phyloP scores from a whole-genome alignment of 2,113 vertebrate species.

The Rhinoptilus africanus region DNA sequence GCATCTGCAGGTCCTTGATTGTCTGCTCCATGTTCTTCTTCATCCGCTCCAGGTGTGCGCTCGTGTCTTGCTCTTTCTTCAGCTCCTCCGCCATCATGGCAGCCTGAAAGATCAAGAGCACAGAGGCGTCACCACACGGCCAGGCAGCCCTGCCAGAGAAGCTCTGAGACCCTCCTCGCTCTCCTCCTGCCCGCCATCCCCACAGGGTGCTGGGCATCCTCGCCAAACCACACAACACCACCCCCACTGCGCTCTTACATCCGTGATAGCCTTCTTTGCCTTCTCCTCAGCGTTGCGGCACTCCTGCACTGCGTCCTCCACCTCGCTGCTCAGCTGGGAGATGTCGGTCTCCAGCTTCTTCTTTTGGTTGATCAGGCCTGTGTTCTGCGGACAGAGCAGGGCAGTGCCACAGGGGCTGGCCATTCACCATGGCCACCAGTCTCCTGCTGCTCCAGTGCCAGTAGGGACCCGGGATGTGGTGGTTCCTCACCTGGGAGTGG shows the following conservation, averaged over 20 bases:
- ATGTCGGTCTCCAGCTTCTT: conserved; percentile 91
- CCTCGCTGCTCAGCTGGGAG: conserved; percentile 80
- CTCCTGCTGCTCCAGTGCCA: neutral
- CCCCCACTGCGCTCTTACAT: conserved; percentile 72
- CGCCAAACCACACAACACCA: accelerated
- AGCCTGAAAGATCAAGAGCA: conserved; percentile 70
- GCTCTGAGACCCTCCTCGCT: neutral
- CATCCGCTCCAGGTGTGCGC: conserved; percentile 89
- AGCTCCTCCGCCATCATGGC: conserved; percentile 97
- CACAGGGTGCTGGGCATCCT: neutral
- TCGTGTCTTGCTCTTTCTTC: conserved; percentile 95
- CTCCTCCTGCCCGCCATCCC: neutral
- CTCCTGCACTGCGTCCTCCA: conserved; percentile 89
- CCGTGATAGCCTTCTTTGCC: conserved; percentile 92
- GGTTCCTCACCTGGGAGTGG: conserved; percentile 82
- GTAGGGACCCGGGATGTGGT: accelerated
- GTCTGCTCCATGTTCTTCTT: conserved; percentile 98
- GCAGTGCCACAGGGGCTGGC: neutral
- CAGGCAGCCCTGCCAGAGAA: neutral
- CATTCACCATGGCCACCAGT: accelerated
- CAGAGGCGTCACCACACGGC: neutral
- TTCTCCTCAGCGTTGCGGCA: conserved; percentile 90
- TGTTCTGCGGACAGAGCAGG: conserved; percentile 78
- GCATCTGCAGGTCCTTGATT: conserved; percentile 90
- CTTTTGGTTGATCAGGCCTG: conserved; percentile 88